Conservation (phyloP, 2,888 invertebrate genomes). For the Sinotaia quadrata region DNA sequence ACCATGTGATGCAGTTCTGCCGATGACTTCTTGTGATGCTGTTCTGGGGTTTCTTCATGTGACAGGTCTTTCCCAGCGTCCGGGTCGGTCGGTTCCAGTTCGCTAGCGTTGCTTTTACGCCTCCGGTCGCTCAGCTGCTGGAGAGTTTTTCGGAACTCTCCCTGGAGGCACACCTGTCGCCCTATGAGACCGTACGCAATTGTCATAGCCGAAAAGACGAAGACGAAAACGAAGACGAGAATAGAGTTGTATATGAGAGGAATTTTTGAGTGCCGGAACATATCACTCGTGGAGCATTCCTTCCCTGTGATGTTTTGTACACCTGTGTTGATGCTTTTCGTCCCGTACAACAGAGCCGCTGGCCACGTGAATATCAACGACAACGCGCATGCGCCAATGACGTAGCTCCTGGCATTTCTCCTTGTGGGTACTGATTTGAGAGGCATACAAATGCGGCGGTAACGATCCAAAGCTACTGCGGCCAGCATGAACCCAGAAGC, state of each 20-base stretch:
- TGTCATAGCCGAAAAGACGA: conserved; percentile 31
- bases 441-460: conserved; percentile 46
- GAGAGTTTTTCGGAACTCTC: conserved; percentile 24
- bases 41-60: conserved; percentile 3
- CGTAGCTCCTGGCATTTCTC: conserved; percentile 28
- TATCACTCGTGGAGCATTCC: conserved; percentile 36
- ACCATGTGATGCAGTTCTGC: background rate
- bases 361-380: conserved; percentile 30
- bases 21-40: background rate
- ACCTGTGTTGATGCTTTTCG: conserved; percentile 4
- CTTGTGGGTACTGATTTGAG: conserved; percentile 34
- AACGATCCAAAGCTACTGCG: conserved; percentile 46
- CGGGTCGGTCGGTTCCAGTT: conserved; percentile 34
- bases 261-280: conserved; percentile 13
- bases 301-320: conserved; percentile 8
- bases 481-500: conserved; percentile 50
- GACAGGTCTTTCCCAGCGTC: conserved; percentile 18
- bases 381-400: conserved; percentile 11
- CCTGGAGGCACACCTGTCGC: conserved; percentile 24
- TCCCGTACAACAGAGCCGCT: conserved; percentile 34
- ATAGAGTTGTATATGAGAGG: conserved; percentile 27
- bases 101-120: conserved; percentile 13
- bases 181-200: conserved; percentile 33
- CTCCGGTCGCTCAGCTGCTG: conserved; percentile 10
- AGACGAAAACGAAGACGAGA: conserved; percentile 24